phyloP scores from a whole-genome alignment of 1,140 invertebrate species.

The Drosophila kanapiae region DNA sequence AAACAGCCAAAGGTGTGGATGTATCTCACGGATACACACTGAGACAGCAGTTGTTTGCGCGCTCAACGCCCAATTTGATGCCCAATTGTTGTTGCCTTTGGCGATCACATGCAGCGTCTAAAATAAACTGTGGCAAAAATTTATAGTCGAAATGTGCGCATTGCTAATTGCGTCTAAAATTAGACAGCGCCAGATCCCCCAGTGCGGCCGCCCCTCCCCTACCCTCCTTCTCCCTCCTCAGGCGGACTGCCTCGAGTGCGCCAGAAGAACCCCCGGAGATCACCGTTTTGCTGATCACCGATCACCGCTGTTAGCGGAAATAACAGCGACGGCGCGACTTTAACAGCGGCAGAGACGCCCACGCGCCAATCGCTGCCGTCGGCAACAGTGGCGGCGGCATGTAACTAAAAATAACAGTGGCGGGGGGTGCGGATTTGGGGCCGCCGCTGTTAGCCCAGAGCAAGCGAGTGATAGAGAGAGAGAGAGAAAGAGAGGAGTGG shows the following conservation, averaged over 20 bases:
- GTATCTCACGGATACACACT: slow-evolving; percentile 55
- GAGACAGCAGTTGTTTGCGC: slow-evolving; percentile 53
- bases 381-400: slow-evolving; percentile 45
- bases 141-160: slow-evolving; percentile 80
- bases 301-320: slow-evolving; percentile 30
- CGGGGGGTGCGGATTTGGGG: slow-evolving; percentile 6
- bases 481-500: slow-evolving; percentile 12
- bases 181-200: slow-evolving; percentile 55
- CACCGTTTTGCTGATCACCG: slow-evolving; percentile 14
- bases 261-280: slow-evolving; percentile 17
- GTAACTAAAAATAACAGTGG: slow-evolving; percentile 75
- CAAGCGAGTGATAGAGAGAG: slow-evolving; percentile 9
- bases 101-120: slow-evolving; percentile 77
- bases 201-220: neutral
- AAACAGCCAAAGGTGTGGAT: slow-evolving; percentile 82
- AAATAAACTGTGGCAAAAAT: slow-evolving; percentile 83
- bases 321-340: slow-evolving; percentile 36
- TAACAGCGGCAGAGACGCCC: slow-evolving; percentile 64
- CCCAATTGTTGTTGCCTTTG: slow-evolving; percentile 45
- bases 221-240: neutral
- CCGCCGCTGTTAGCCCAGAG: slow-evolving; percentile 22
- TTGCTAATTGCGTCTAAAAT: slow-evolving; percentile 80
- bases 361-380: slow-evolving; percentile 67
- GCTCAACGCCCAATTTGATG: slow-evolving; percentile 63
- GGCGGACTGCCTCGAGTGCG: slow-evolving; percentile 4